Base-by-base conservation (phyloP, 92 coral and sea anemone genomes). In the Palythoa heliodiscus region DNA sequence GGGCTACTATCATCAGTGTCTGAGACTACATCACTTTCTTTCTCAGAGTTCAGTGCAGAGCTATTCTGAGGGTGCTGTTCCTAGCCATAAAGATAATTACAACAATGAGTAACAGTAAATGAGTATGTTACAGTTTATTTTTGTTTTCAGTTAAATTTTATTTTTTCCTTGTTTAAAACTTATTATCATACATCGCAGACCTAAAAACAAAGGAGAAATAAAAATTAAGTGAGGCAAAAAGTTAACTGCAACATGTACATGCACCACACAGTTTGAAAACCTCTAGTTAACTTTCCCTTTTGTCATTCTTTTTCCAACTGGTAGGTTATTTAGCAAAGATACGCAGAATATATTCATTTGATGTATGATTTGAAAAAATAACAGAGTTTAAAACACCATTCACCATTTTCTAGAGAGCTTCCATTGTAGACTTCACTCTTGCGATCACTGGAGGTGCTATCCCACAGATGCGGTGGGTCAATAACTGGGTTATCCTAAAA, bases 321-420 rank as follows among this genome's bases (percentile, higher is more conserved):
- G 53, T 54, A 60, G 84, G 84, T 79, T 58, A 58, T 58, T 39
- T 79, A 58, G 70, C 35, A 78, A 78, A 53, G 22, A n/a, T 78
- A 54, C 83, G 2, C 83, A 47, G 83, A 78, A 78, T 78, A 78
- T 52, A 78, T 78, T 78, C 40, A 78, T 78, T 78, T 78, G 48
- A 70, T 78, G 83, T 29, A 58, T 79, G 84, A 79, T 79, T 10
- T 79, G 84, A 79, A 79, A 79, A 60, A 79, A 79, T 79, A 58
- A 60, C 84, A 60, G 83, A 78, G 83, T n/a, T 78, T 78, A 54
- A 79, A 79, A 79, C 73, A 58, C 84, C 25, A 73, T 79, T n/a
- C n/a, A 58, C 84, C 84, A 79, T 79, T 57, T 79, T 57, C 84
- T 25, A 79, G 73, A 79, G 73, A 79, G 84, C 84, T 79, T 60